These are phyloP conservation scores for Sylvia borin DNA, from an alignment of 2,797 vertebrate species.

Conservation along the genomic window DNA sequence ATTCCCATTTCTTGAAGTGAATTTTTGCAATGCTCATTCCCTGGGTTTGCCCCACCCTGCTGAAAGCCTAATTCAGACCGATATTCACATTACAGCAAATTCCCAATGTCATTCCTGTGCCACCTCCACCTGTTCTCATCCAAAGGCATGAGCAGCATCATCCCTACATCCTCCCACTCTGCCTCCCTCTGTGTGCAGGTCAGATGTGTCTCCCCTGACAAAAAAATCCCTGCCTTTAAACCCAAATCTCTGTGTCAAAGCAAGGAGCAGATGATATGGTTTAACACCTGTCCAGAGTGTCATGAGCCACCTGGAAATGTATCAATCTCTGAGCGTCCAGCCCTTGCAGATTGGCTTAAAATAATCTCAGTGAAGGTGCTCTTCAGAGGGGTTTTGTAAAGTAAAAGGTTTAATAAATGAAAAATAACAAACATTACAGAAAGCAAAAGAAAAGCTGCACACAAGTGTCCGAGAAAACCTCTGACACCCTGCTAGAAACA, in stretches of 20 bases:
- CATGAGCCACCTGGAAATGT: too few species aligned
- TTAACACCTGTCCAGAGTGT: too few species aligned
- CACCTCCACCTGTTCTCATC: rapidly evolving
- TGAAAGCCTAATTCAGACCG: not conserved
- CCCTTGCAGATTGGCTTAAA: too few species aligned
- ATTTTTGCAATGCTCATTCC: not conserved
- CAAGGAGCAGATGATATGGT: not conserved
- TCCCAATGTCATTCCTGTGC: rapidly evolving
- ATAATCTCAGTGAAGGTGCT: too few species aligned
- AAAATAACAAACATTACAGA: too few species aligned
- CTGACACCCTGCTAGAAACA: too few species aligned
- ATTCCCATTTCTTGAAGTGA: rapidly evolving
- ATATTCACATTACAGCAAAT: not conserved
- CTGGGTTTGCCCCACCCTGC: not conserved
- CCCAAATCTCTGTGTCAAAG: not conserved
- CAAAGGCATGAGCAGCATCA: not conserved
- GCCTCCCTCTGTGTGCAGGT: too few species aligned
- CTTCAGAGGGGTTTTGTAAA: too few species aligned
- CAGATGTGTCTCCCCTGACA: not conserved
- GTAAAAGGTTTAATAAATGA: too few species aligned
- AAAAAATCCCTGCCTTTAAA: not conserved
- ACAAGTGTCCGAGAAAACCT: too few species aligned
- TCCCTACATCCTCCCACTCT: not conserved
- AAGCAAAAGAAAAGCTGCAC: too few species aligned
- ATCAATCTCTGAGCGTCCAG: too few species aligned